Evolutionary conservation across 37 sponge, comb jelly and placozoan genomes (phyloP), one percentile per base, ranked within the genome.

Genomic region (Diacarnus erythraeanus): DNA sequence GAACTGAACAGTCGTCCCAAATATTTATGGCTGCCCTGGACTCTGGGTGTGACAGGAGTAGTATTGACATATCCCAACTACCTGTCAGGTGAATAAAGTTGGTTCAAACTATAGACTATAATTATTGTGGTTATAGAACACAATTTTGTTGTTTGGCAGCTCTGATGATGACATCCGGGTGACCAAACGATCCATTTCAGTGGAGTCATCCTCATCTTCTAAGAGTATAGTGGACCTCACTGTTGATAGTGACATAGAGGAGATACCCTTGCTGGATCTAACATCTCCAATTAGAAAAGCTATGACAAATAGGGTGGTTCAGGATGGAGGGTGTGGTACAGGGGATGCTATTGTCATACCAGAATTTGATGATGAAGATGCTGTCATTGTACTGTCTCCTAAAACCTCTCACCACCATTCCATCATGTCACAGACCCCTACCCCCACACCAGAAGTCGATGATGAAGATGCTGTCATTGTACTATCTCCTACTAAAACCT

Each of bases 231-330:
- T 72, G 41, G 73, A 72, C 30, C 73, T 72, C 35, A 65, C 44
- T 40, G 73, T n/a, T 2, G 73, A 54, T 44, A 72, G 44, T 72
- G 73, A 72, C 40, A 30, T 40, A 27, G 54, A 43, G 10, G 66
- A 65, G 66, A 34, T 47, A 12, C 10, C 51, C 6, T 6, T 31
- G 29, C 12, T 65, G 29, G 66, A 65, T 10, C 34, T 65, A 2
- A 30, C 66, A 31, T 65, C 66, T 65, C 34, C 66, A 34, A 2
- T 2, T 5, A 25, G 33, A 6, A 65, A 30, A 15, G 9, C 1
- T 31, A 17, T 30, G 2, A 2, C 17, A 18, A 65, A 30, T 30
- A 65, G 34, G 5, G 34, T 5, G 6, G 51, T 6, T 6, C 6
- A 12, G 6, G 51, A 47, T 47, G 12, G 12, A 15, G 12, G 12